These are phyloP conservation scores for Phyllostomus hastatus DNA, from an alignment of 2,113 vertebrate genomes.

Conservation along the genomic window DNA sequence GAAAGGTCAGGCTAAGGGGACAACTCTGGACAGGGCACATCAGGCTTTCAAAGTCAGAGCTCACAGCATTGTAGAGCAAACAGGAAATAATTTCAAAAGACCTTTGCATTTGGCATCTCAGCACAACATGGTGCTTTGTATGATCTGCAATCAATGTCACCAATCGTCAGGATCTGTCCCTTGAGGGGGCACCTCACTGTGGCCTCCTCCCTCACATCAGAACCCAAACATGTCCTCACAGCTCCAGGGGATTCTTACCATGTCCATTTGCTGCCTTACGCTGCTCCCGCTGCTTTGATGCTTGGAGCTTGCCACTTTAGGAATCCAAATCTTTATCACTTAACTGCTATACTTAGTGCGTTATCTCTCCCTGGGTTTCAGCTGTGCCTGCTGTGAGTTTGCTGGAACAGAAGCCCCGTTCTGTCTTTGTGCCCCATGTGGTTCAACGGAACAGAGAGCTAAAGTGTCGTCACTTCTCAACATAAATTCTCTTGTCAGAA, in stretches of 20 bases:
- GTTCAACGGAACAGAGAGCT: slow-evolving; percentile 18
- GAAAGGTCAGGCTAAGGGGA: not conserved
- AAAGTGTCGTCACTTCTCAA: not conserved
- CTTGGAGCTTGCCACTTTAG: slow-evolving; percentile 18
- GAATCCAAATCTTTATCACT: slow-evolving; percentile 54
- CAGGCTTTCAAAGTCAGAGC: not conserved
- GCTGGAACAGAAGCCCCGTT: slow-evolving; percentile 39
- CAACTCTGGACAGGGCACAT: not conserved
- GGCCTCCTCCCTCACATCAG: not conserved
- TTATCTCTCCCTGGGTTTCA: slow-evolving; percentile 51
- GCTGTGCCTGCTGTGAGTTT: slow-evolving; percentile 24
- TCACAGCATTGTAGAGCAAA: not conserved
- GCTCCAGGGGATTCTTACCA: not conserved
- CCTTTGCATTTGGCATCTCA: not conserved
- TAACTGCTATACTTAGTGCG: slow-evolving; percentile 45
- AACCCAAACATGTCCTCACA: not conserved
- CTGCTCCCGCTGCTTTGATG: not conserved
- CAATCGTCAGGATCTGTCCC: not conserved
- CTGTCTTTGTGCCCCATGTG: slow-evolving; percentile 36
- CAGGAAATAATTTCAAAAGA: not conserved
- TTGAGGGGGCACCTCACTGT: not conserved
- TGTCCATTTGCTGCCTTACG: slow-evolving; percentile 23
- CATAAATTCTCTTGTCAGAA: slow-evolving; percentile 18
- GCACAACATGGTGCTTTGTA: not conserved
- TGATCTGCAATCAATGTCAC: not conserved